A percentile compares a stretch with the other conserved stretches of the same genome.
Evolutionary conservation across 2,797 vertebrate species (phyloP).

Genomic region (Fistularia commersonii): DNA sequence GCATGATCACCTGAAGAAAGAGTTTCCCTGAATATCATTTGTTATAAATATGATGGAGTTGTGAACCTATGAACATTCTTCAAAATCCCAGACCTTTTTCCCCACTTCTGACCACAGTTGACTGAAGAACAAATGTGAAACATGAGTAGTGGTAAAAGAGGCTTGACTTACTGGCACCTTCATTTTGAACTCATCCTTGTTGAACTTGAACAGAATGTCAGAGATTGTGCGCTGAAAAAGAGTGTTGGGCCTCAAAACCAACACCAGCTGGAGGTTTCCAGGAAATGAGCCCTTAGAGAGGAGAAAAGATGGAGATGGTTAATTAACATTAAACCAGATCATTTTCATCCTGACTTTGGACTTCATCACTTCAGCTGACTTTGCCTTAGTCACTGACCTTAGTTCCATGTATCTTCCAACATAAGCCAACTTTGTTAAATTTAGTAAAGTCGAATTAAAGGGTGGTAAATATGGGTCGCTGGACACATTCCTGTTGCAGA

Average conservation of each 20-base stretch:
- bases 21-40: background rate
- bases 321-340: background rate
- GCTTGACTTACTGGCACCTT: slow-evolving; percentile 89
- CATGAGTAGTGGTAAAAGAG: background rate
- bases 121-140: background rate
- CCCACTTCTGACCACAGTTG: background rate
- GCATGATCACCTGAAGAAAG: slow-evolving; percentile 89
- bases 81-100: background rate
- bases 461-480: no score
- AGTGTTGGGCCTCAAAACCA: slow-evolving; percentile 88
- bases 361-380: no score
- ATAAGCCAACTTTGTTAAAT: no score
- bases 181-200: slow-evolving; percentile 98
- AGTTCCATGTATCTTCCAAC: no score
- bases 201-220: slow-evolving; percentile 90
- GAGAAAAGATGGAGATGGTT: slow-evolving; percentile 3
- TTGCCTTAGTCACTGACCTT: no score
- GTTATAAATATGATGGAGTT: no score
- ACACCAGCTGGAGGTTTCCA: slow-evolving; percentile 92
- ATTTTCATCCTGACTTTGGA: no score
- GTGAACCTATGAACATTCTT: background rate
- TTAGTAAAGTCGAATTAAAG: no score
- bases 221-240: slow-evolving; percentile 88
- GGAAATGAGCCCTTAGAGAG: slow-evolving; percentile 88
- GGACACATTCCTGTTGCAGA: no score